Evolutionary conservation across 2,797 vertebrate species (phyloP).

Genomic region (Picus viridis): DNA sequence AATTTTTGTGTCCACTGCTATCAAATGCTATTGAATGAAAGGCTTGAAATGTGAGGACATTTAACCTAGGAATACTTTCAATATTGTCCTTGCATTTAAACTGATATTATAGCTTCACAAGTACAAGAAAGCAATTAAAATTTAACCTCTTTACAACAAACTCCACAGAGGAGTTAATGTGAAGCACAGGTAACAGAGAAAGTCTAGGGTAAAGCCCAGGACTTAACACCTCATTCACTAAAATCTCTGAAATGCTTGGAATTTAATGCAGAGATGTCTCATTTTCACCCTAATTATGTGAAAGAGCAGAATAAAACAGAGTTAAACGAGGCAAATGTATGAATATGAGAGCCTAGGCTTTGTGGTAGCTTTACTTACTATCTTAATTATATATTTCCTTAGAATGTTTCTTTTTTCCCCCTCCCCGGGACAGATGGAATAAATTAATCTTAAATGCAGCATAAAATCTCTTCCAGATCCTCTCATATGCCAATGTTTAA

Average conservation of each 20-base stretch:
- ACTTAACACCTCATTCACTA: conserved; percentile 45
- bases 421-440: conserved; percentile 62
- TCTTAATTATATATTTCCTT: conserved; percentile 69
- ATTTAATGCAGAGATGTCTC: conserved; percentile 18
- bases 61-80: not conserved
- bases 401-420: conserved; percentile 28
- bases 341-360: conserved; percentile 56
- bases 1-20: not conserved
- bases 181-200: conserved; percentile 15
- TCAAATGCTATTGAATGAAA: not conserved
- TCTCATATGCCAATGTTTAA: conserved; percentile 44
- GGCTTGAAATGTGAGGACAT: not conserved
- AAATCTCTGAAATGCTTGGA: conserved; percentile 25
- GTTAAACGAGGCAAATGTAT: conserved; percentile 61
- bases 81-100: not conserved
- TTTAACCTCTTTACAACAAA: not conserved
- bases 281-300: conserved; percentile 38
- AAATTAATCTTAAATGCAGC: conserved; percentile 72
- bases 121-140: not conserved
- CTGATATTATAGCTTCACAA: not conserved
- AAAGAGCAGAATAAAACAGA: conserved; percentile 56
- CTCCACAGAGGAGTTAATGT: not conserved
- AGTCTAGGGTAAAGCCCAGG: not conserved
- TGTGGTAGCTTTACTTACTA: conserved; percentile 65
- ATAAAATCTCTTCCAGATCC: conserved; percentile 69